These are phyloP conservation scores for Drepana falcataria DNA, from an alignment of 2,888 invertebrate genomes.

Conservation along the genomic window DNA sequence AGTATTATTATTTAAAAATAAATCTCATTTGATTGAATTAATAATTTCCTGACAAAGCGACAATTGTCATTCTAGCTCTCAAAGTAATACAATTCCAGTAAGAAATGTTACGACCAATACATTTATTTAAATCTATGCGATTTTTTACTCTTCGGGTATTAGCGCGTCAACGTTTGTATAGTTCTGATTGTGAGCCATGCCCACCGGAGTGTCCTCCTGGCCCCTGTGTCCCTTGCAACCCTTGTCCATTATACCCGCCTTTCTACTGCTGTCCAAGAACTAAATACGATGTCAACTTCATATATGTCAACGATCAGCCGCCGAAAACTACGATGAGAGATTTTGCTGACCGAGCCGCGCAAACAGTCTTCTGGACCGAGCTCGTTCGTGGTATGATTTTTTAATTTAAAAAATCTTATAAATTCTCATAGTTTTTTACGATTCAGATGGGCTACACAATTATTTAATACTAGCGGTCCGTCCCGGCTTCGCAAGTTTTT, in stretches of 20 bases:
- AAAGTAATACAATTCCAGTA: too few species aligned
- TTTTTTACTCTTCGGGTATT: too few species aligned
- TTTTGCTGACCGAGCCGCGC: constrained; percentile 86
- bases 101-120: too few species aligned
- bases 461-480: too few species aligned
- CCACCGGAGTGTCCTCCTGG: constrained; percentile 11
- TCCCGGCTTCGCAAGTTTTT: too few species aligned
- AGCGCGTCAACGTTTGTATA: not conserved
- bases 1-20: too few species aligned
- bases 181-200: constrained; percentile 9
- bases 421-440: too few species aligned
- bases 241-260: constrained; percentile 31
- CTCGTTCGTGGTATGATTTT: constrained; percentile 80
- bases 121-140: too few species aligned
- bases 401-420: not conserved
- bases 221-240: constrained; percentile 3
- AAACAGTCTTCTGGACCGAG: constrained; percentile 86
- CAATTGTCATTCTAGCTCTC: too few species aligned
- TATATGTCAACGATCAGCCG: constrained; percentile 81
- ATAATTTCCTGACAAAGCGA: too few species aligned
- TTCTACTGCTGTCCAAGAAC: constrained; percentile 47
- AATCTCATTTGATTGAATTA: too few species aligned
- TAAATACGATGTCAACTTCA: constrained; percentile 51
- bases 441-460: too few species aligned
- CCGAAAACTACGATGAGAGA: constrained; percentile 79